Evolutionary conservation across 2,797 vertebrate genomes (phyloP).

Genomic region (Valencia hispanica): DNA sequence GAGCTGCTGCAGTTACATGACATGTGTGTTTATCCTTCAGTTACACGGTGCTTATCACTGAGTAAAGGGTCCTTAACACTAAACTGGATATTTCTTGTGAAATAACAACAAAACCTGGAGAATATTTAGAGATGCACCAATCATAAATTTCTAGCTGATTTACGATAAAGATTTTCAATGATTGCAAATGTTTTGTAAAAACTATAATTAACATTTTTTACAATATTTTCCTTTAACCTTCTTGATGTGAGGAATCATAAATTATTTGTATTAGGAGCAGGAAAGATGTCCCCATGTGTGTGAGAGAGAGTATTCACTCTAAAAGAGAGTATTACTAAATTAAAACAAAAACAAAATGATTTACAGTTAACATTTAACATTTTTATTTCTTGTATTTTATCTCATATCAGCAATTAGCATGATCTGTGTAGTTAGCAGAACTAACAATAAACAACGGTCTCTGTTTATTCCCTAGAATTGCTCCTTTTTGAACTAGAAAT

Average conservation of each 20-base stretch:
- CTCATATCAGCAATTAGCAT: not conserved
- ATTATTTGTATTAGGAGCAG: not conserved
- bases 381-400: not conserved
- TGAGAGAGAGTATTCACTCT: not conserved
- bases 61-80: constrained; percentile 2
- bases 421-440: not conserved
- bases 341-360: not conserved
- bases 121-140: not conserved
- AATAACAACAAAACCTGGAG: constrained; percentile 8
- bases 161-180: not conserved
- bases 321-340: not conserved
- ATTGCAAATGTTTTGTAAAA: not conserved
- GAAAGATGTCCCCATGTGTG: not conserved
- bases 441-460: not conserved
- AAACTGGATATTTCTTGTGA: not conserved
- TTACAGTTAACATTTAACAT: not conserved
- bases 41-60: not conserved
- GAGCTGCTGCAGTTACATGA: constrained; percentile 8
- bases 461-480: not conserved
- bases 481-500: not conserved
- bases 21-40: constrained; percentile 10
- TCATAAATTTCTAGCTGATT: not conserved
- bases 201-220: not conserved
- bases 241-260: not conserved
- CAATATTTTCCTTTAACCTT: not conserved